These are phyloP conservation scores for Amazona guildingii DNA, from an alignment of 2,113 vertebrate species.

Conservation along the genomic window DNA sequence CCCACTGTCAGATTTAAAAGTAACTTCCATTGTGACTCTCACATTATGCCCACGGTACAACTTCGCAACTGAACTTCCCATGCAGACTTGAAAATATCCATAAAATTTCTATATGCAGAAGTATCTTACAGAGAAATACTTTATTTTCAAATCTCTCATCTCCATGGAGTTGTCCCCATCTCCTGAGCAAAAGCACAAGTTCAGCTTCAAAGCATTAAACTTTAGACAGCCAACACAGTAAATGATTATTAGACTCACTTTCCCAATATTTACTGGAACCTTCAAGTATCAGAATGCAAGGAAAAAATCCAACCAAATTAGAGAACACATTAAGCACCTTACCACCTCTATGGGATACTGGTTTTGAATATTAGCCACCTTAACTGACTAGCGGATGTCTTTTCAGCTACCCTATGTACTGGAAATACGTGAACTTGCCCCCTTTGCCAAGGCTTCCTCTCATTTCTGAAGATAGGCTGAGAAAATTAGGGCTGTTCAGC, in stretches of 20 bases:
- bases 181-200: not conserved
- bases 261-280: not conserved
- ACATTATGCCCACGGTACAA: not conserved
- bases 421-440: not conserved
- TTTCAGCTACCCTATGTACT: not conserved
- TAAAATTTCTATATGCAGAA: not conserved
- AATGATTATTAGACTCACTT: not conserved
- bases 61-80: not conserved
- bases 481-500: too few species aligned
- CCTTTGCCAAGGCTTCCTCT: not conserved
- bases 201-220: not conserved
- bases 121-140: not conserved
- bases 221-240: not conserved
- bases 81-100: not conserved
- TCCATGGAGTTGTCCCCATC: not conserved
- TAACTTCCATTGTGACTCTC: not conserved
- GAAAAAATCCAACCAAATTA: not conserved
- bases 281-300: not conserved
- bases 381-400: not conserved
- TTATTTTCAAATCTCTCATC: not conserved
- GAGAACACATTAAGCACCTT: not conserved
- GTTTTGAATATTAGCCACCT: not conserved
- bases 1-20: not conserved
- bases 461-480: too few species aligned
- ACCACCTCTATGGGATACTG: not conserved